Evolutionary conservation across 2,797 vertebrate species (phyloP).

Genomic region (Rhyacichthys aspro): DNA sequence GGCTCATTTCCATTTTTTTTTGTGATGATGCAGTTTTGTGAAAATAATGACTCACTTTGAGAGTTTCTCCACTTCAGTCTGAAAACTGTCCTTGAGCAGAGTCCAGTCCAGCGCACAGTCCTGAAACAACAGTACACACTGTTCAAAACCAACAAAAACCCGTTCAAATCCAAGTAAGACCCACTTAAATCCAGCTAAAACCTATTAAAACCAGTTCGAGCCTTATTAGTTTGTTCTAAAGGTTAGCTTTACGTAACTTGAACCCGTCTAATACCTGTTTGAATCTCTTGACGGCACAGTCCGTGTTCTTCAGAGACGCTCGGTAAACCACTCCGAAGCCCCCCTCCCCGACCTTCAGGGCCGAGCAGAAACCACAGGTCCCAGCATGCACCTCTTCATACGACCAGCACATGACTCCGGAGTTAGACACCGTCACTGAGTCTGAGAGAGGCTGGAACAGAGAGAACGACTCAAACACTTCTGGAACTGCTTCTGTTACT

Average conservation of each 20-base stretch:
- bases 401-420: constrained; percentile 78
- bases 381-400: constrained; percentile 82
- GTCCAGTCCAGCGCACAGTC: constrained; percentile 81
- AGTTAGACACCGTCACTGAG: background rate
- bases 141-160: too few species aligned
- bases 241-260: background rate
- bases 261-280: too few species aligned
- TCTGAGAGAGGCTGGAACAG: background rate
- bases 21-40: too few species aligned
- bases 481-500: too few species aligned
- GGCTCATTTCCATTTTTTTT: too few species aligned
- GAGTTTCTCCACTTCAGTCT: constrained; percentile 87
- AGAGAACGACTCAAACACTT: too few species aligned
- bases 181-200: too few species aligned
- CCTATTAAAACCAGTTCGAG: too few species aligned
- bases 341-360: constrained; percentile 85
- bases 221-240: background rate
- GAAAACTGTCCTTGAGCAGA: constrained; percentile 83
- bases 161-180: too few species aligned
- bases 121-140: constrained; percentile 57
- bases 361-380: constrained; percentile 81
- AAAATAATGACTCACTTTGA: constrained; percentile 78
- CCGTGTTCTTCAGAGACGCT: constrained; percentile 81
- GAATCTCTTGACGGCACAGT: constrained; percentile 87
- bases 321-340: constrained; percentile 90